Conservation (phyloP, 2,113 vertebrate genomes). For the Arizona elegans region DNA sequence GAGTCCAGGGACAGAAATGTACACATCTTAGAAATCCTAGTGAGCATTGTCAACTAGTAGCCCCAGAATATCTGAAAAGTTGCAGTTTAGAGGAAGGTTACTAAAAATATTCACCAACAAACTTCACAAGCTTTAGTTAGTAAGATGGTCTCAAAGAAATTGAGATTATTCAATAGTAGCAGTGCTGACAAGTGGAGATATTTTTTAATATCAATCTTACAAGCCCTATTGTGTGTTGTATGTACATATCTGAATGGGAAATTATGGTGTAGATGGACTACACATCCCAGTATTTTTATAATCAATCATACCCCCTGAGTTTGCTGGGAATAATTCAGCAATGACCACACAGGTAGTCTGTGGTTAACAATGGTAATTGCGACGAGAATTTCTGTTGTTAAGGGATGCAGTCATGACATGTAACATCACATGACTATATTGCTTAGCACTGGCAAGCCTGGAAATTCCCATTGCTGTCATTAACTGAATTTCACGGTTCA, state of each 20-base stretch:
- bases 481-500: not conserved
- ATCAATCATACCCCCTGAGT: not conserved
- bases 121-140: not conserved
- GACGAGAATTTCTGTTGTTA: not conserved
- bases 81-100: not conserved
- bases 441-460: not conserved
- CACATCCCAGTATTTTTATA: not conserved
- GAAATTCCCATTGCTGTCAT: not conserved
- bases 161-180: not conserved
- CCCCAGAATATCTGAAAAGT: not conserved
- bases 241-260: not conserved
- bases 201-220: not conserved
- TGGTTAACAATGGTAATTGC: not conserved
- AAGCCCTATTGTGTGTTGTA: not conserved
- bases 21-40: not conserved
- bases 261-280: not conserved
- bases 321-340: not conserved
- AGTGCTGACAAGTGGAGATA: not conserved
- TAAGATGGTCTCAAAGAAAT: not conserved
- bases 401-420: not conserved
- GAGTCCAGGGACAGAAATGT: not conserved
- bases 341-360: not conserved
- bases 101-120: not conserved
- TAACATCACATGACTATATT: not conserved
- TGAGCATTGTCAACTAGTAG: not conserved